phyloP scores from a whole-genome alignment of 1,140 invertebrate species.

The Scaptomyza pallida region DNA sequence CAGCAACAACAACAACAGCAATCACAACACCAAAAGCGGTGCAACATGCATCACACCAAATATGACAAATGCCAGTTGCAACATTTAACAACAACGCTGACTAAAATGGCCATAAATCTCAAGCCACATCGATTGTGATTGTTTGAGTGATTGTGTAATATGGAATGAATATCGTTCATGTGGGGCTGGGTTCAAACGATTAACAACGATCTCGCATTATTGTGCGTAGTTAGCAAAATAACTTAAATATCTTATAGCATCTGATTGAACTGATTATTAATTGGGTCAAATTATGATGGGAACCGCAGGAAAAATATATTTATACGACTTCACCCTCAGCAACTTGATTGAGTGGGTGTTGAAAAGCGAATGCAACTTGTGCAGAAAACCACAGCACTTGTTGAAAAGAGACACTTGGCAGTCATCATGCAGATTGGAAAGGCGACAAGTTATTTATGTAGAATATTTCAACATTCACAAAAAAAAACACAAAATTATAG shows the following conservation, averaged over 20 bases:
- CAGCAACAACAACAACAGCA: constrained; percentile 44
- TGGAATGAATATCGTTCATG: constrained; percentile 45
- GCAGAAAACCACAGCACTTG: constrained; percentile 17
- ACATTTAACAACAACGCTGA: constrained; percentile 52
- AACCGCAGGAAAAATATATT: constrained; percentile 19
- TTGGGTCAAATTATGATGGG: constrained; percentile 39
- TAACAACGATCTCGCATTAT: constrained; percentile 43
- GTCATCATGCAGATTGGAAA: constrained; percentile 2
- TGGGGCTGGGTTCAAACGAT: constrained; percentile 44
- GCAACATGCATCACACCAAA: constrained; percentile 75
- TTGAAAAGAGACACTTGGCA: neutral
- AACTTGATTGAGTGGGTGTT: constrained; percentile 14
- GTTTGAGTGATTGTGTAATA: constrained; percentile 60
- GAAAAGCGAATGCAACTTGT: constrained; percentile 17
- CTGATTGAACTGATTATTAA: constrained; percentile 34
- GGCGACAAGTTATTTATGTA: neutral
- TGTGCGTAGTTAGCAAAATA: constrained; percentile 33
- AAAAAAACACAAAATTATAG: neutral
- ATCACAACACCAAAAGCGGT: constrained; percentile 57
- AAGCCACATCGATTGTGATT: constrained; percentile 38
- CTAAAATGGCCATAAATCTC: constrained; percentile 66
- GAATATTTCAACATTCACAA: neutral
- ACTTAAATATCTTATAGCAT: constrained; percentile 29
- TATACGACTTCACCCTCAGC: constrained; percentile 25
- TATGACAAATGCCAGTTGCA: constrained; percentile 80